phyloP scores from a whole-genome alignment of 2,797 vertebrate species.

The Rhabdomys pumilio region DNA sequence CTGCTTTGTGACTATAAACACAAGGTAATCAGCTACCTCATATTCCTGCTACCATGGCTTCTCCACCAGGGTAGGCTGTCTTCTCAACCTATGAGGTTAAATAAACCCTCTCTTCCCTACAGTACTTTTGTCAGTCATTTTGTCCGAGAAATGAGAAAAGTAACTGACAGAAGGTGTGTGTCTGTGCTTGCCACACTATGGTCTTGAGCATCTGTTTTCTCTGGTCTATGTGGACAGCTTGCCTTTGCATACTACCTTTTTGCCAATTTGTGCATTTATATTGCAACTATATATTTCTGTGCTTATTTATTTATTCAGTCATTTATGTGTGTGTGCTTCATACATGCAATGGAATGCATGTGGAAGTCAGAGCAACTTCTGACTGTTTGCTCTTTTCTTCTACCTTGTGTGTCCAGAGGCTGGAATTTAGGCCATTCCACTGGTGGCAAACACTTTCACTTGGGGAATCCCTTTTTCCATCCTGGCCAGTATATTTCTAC shows the following conservation, averaged over 20 bases:
- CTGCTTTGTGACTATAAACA: neutral
- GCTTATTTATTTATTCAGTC: neutral
- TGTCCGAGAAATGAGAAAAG: neutral
- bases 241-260: neutral
- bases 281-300: neutral
- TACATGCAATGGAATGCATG: neutral
- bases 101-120: neutral
- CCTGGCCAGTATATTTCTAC: neutral
- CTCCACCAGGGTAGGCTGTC: neutral
- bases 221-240: neutral
- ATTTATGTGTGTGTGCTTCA: neutral
- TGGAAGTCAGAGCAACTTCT: neutral
- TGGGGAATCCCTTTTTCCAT: neutral
- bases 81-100: too few species aligned
- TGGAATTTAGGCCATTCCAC: neutral
- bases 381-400: neutral
- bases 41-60: neutral
- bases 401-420: neutral
- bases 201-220: neutral
- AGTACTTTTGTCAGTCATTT: neutral
- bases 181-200: neutral
- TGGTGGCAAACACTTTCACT: neutral
- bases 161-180: neutral
- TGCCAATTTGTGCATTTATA: constrained; percentile 6
- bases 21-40: neutral